Base-by-base conservation (phyloP, 1,140 invertebrate genomes). In the Cydia fagiglandana region DNA sequence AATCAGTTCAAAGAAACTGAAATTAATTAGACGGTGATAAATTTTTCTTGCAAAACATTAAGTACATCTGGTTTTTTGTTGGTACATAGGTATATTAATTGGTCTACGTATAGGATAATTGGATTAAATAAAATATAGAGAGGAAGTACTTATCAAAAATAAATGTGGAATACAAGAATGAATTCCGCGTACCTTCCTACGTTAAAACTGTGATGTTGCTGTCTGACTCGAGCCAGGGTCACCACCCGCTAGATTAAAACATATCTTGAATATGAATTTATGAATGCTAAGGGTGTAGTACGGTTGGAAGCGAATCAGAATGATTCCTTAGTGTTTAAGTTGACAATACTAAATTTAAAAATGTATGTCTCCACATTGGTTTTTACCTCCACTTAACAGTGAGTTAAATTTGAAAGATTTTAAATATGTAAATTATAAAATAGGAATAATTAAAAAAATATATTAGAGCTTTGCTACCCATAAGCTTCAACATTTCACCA, bases 261-360 rank as follows among this genome's bases (percentile, higher is more conserved):
- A 70, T 70, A 38, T 38, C 66, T 70, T 70, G 34, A 70, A 70
- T 38, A 70, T 70, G 30, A 70, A 70, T 70, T 70, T 70, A 70
- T 38, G n/a, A 38, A 17, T 70, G 28, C 17, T 10, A 70, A 7
- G 66, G 30, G 38, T 61, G 20, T 56, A 30, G 24, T 68, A 13
- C 15, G 30, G 3, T 68, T n/a, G 28, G 24, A 38, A 70, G 34
- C 34, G 30, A 70, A 38, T 53, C 15, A 38, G 38, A n/a, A 34
- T 38, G 66, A 12, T 20, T 17, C 38, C 66, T 20, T 70, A 70
- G 66, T 70, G 66, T 70, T 70, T 38, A 38, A 70, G 30, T 38
- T 70, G 30, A 38, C n/a, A 38, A 38, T 70, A 38, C 17, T 70
- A 38, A 17, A 38, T 70, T 61, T 10, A 53, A 24, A 17, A 24